These are phyloP conservation scores for Idaea dimidiata DNA, from an alignment of 2,888 invertebrate species.

Conservation along the genomic window DNA sequence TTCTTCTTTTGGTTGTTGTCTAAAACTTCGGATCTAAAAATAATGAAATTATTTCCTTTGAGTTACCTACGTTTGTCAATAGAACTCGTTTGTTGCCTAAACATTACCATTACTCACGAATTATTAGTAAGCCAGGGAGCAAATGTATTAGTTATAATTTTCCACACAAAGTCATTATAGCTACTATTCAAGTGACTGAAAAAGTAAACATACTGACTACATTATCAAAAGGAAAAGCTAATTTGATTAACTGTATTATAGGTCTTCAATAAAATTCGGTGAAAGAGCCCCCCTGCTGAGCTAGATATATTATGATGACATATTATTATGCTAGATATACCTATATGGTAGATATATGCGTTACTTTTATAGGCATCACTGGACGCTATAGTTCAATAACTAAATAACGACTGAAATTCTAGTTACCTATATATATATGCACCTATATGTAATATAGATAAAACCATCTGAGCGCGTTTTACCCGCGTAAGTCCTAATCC, in stretches of 20 bases:
- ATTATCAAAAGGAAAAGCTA: too few relatives aligned
- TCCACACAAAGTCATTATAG: neutral
- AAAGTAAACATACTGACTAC: too few relatives aligned
- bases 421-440: neutral
- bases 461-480: too few relatives aligned
- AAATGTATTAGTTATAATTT: neutral
- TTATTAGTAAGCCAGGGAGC: neutral
- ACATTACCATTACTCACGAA: neutral
- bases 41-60: conserved; percentile 7
- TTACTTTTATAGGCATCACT: too few relatives aligned
- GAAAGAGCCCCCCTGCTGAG: neutral
- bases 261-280: neutral
- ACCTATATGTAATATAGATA: too few relatives aligned
- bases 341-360: too few relatives aligned
- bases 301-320: neutral
- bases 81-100: neutral
- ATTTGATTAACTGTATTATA: too few relatives aligned
- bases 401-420: neutral
- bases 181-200: neutral
- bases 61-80: neutral
- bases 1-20: conserved; percentile 81
- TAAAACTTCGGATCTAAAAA: conserved; percentile 82
- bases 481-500: too few relatives aligned
- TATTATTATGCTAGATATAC: too few relatives aligned
- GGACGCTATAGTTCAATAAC: too few relatives aligned